Conservation (phyloP, 2,888 invertebrate species). For the Thecocarcelia acutangulata region DNA sequence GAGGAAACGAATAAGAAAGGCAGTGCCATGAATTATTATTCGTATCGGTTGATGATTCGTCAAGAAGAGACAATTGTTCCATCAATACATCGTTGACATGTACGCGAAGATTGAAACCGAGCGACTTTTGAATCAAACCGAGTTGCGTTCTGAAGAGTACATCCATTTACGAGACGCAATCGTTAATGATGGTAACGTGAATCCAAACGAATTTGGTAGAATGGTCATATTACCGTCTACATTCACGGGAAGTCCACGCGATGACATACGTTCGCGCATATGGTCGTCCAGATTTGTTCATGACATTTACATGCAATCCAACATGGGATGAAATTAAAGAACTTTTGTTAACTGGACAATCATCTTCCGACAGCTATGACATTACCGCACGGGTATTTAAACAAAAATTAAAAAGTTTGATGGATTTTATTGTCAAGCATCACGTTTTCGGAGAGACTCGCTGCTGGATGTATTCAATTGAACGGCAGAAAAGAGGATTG, state of each 20-base stretch:
- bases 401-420: background rate
- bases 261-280: background rate
- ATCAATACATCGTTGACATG: slow-evolving; percentile 77
- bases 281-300: background rate
- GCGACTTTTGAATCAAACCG: background rate
- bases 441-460: background rate
- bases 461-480: background rate
- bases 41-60: slow-evolving; percentile 49
- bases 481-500: background rate
- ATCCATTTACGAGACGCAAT: slow-evolving; percentile 12
- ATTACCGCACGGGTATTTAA: no score
- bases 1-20: slow-evolving; percentile 39
- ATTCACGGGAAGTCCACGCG: background rate
- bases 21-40: slow-evolving; percentile 44
- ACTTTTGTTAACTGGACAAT: background rate
- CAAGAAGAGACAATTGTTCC: slow-evolving; percentile 68
- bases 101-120: slow-evolving; percentile 72
- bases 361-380: no score
- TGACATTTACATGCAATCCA: background rate
- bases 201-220: no score
- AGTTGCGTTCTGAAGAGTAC: slow-evolving; percentile 20
- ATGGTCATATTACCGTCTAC: background rate
- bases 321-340: no score
- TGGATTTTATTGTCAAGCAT: background rate
- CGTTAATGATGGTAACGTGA: slow-evolving; percentile 13